These are phyloP conservation scores for Elysia crispata DNA, from an alignment of 2,888 invertebrate genomes.

Conservation along the genomic window DNA sequence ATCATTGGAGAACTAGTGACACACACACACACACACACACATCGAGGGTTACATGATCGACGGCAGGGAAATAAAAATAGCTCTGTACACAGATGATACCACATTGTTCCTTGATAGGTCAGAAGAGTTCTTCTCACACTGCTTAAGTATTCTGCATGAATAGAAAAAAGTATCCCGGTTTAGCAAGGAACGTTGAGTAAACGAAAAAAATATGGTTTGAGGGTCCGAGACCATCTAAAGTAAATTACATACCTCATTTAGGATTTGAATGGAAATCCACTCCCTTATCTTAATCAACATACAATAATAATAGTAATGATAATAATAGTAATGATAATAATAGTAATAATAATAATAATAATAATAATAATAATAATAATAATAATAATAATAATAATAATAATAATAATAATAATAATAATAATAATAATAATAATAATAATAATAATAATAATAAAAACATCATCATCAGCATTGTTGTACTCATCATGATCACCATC, in stretches of 20 bases:
- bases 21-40: too few species aligned
- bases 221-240: too few species aligned
- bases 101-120: too few species aligned
- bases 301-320: constrained; percentile 18
- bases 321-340: constrained; percentile 24
- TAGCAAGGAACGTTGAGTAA: neutral
- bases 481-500: neutral
- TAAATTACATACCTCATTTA: too few species aligned
- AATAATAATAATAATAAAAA: constrained; percentile 24
- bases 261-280: too few species aligned
- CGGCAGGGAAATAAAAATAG: too few species aligned
- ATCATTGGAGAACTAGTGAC: too few species aligned
- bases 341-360: constrained; percentile 26
- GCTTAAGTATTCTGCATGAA: too few species aligned
- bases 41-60: too few species aligned
- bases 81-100: too few species aligned
- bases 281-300: too few species aligned
- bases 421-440: constrained; percentile 28
- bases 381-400: constrained; percentile 28
- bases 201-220: neutral
- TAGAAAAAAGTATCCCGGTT: neutral
- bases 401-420: constrained; percentile 28
- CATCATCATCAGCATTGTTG: neutral
- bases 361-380: constrained; percentile 28
- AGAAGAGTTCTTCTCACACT: too few species aligned